Base-by-base conservation (phyloP, 2,888 invertebrate genomes). In the Hirtodrosophila confusa region DNA sequence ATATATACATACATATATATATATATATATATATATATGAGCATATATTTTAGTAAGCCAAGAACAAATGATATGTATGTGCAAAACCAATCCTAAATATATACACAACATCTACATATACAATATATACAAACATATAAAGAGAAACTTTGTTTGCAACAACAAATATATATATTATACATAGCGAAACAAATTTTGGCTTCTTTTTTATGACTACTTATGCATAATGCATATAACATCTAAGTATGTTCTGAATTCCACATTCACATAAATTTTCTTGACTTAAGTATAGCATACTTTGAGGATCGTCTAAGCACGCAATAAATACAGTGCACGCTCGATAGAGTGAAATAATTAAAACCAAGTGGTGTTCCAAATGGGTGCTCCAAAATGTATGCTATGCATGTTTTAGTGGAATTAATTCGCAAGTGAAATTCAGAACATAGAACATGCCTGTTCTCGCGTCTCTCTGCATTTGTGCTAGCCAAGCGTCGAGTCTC, bases 31-130 rank as follows among this genome's bases (percentile, higher is more conserved):
- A 67, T 64, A 67, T 47, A 44, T 49, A 63, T 70, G 57, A 55
- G 17, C 41, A 83, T 74, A 75, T 84, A 84, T 86, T 84, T 87
- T 83, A 84, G 84, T 87, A 85, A 82, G 87, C 85, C 78, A 75
- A 67, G 65, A 86, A 80, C 78, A 78, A 80, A 77, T 62, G 63
- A 69, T 63, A 69, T 57, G 31, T 70, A 57, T 61, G 56, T 73
- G 57, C 68, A 66, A 75, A 80, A 69, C 69, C 85, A 80, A 84
- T 80, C 82, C 80, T 82, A 82, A 71, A 48, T 84, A 76, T 86
- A 78, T 65, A 82, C 45, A 83, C 66, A 74, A 57, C 67, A 72
- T 40, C 51, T 53, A 72, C 44, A 71, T 63, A 72, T 51, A 67
- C 36, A 62, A 17, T 41, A 54, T 43, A 56, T 40, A 57, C 33